Evolutionary conservation across 1,140 invertebrate genomes (phyloP), one percentile per base, ranked within the genome.

Genomic region (Pseudomyrmex dendroicus): DNA sequence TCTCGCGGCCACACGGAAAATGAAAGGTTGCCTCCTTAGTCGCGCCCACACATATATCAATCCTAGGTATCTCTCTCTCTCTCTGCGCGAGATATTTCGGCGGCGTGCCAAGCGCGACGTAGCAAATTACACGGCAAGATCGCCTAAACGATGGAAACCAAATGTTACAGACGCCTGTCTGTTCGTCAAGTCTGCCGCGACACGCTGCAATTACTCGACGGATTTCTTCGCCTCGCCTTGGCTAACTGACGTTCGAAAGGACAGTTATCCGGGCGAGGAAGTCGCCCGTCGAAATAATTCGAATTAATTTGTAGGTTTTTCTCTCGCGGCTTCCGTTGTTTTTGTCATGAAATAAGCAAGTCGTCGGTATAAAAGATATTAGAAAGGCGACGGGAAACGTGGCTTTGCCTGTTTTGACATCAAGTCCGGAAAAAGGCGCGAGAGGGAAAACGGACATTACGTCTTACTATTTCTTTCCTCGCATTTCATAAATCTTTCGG

Each of bases 261-360:
- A 91, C 90, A 66, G 73, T 86, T 72, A 82, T 82, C 57, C 56
- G 63, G n/a, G 35, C 46, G 85, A 89, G 91, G 88, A 93, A 93
- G 91, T 86, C 67, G 78, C 89, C 88, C 80, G 91, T 93, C 90
- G 90, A 90, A 92, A 90, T 91, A 89, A 92, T 91, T 91, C 85
- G 87, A 91, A 92, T 92, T 91, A 91, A 92, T 92, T 91, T 88
- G 73, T 35, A 35, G 35, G 0, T 35, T 7, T 35, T 5, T 35
- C 35, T 7, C 57, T 50, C 67, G 17, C n/a, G 52, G 9, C 46
- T 84, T 13, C 54, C 25, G 59, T 54, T 62, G 62, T 10, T 62
- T 20, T 17, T 62, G 35, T 35, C 5, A 5, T 35, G 35, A 35
- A 7, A 35, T 35, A 35, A 35, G 35, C 35, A 35, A 35, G 35